These are phyloP conservation scores for Pseudolycoriella hygida DNA, from an alignment of 2,888 invertebrate species.

Conservation along the genomic window DNA sequence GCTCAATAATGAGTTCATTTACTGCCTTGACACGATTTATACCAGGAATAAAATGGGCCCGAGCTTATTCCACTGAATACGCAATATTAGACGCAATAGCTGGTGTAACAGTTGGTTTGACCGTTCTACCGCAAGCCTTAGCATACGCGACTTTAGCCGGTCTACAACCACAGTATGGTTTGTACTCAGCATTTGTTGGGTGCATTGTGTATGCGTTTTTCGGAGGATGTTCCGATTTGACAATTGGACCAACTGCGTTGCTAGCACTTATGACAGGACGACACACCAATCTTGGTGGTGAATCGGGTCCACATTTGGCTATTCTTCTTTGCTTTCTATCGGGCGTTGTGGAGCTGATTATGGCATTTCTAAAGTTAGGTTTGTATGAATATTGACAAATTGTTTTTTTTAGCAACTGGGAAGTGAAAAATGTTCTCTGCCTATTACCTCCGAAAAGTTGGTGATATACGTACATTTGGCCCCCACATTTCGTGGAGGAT, in stretches of 20 bases:
- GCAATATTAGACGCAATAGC: conserved; percentile 74
- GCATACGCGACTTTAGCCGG: conserved; percentile 85
- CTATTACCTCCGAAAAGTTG: too few relatives aligned
- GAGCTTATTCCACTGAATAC: conserved; percentile 55
- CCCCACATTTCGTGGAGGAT: too few relatives aligned
- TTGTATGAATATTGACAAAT: conserved; percentile 3
- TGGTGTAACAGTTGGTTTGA: conserved; percentile 81
- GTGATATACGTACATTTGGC: too few relatives aligned
- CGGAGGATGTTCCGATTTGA: conserved; percentile 76
- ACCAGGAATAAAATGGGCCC: conserved; percentile 46
- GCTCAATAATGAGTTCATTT: too few relatives aligned
- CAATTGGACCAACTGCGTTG: conserved; percentile 84
- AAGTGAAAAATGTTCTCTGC: too few relatives aligned
- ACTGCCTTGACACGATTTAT: conserved; percentile 8
- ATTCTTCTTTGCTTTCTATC: conserved; percentile 67
- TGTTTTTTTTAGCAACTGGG: too few relatives aligned
- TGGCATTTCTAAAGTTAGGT: conserved; percentile 70
- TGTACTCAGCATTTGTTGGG: conserved; percentile 88
- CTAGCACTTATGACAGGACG: conserved; percentile 80
- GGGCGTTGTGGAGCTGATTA: conserved; percentile 60
- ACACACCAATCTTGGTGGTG: conserved; percentile 27
- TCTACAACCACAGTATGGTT: conserved; percentile 77
- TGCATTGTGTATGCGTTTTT: conserved; percentile 82
- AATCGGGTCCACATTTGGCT: conserved; percentile 52
- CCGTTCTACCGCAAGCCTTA: conserved; percentile 82